Evolutionary conservation across 2,113 vertebrate species (phyloP), one percentile per base, ranked within the genome.

Genomic region (Brienomyrus brachyistius): DNA sequence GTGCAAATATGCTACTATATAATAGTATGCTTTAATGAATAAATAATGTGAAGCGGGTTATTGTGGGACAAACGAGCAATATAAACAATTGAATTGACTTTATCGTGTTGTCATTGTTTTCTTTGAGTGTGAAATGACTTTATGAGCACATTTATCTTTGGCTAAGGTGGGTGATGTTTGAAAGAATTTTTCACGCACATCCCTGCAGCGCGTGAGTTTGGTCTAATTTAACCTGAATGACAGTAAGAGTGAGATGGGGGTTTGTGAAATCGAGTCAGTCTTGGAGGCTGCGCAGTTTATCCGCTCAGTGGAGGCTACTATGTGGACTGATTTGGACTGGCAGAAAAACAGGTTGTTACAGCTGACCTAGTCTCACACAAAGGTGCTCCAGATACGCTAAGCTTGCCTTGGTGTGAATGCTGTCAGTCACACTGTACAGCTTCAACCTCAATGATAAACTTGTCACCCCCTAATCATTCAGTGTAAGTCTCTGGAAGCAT

Each of bases 291-390:
- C 8, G 17, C 17, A 27, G 23, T 54, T 45, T 77, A 31, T 17
- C 23, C n/a, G 3, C 43, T 17, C n/a, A 35, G 15, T n/a, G 48
- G 31, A 80, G 74, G 70, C 31, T 77, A 45, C 62, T 62, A 4
- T 56, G 45, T 77, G 59, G 23, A 15, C 70, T 15, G 74, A 35
- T 50, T 50, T 82, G 87, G 86, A 77, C 77, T 86, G 50, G 51
- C 21, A 19, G 88, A 84, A 40, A 70, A 88, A 35, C 50, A 89
- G 91, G 83, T 62, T 91, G 88, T 88, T 90, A 89, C 89, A 91
- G 85, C 40, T 91, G 91, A 91, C 91, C 91, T 90, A 92, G 74
- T 92, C 89, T 85, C 90, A 87, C 87, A 90, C 86, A 70, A 90
- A 92, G 85, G 52, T 80, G 92, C 87, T 89, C 90, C 56, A 91